A percentile compares a stretch with the other conserved stretches of the same genome.
phyloP scores from a whole-genome alignment of 2,888 invertebrate species.

The Heteropelma amictum region DNA sequence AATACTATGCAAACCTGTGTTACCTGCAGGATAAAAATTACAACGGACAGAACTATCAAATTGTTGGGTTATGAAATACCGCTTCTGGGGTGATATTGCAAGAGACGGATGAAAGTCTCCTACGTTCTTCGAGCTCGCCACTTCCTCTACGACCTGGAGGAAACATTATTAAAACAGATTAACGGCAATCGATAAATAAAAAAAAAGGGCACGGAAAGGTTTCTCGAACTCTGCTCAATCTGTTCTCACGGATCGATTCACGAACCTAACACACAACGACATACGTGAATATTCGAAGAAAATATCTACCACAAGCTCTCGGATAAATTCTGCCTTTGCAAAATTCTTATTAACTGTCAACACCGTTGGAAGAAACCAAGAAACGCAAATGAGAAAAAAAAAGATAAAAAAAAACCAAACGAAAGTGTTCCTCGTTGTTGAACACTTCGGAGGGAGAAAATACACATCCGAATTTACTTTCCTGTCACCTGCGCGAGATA shows the following conservation, averaged over 20 bases:
- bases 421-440: conserved; percentile 24
- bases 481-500: conserved; percentile 10
- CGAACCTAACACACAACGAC: conserved; percentile 16
- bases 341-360: conserved; percentile 10
- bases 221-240: conserved; percentile 43
- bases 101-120: no score
- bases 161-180: conserved; percentile 70
- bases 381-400: neutral
- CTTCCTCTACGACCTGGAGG: no score
- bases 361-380: neutral
- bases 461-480: conserved; percentile 11
- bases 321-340: neutral
- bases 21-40: no score
- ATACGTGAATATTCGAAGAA: neutral
- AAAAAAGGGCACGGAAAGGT: conserved; percentile 58
- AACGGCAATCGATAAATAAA: conserved; percentile 58
- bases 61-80: no score
- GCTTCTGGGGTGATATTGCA: no score
- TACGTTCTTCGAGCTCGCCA: no score
- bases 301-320: no score
- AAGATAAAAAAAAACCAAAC: neutral
- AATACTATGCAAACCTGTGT: no score
- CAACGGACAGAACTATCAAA: no score
- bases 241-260: conserved; percentile 53
- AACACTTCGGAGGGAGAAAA: neutral